phyloP scores from a whole-genome alignment of 2,888 invertebrate genomes.

The Pseudolycoriella hygida region DNA sequence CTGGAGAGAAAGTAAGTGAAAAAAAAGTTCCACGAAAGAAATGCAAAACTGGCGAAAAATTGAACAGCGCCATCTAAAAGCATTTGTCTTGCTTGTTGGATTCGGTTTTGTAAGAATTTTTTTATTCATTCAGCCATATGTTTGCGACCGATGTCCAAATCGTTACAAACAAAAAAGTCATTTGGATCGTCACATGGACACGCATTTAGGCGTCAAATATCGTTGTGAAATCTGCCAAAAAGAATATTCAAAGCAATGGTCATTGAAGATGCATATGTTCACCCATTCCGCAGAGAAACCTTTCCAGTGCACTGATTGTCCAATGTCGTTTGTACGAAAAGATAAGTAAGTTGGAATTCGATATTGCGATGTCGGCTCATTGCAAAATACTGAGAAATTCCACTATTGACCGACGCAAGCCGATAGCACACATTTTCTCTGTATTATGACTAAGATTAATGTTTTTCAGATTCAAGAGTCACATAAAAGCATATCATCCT shows the following conservation, averaged over 20 bases:
- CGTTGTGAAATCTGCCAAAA: constrained; percentile 10
- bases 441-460: no score
- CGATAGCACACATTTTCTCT: no score
- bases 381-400: no score
- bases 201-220: constrained; percentile 16
- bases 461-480: no score
- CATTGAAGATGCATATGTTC: constrained; percentile 13
- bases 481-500: no score
- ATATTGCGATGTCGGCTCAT: no score
- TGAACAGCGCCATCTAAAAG: no score
- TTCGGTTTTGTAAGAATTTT: neutral
- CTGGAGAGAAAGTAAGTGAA: constrained; percentile 9
- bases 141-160: constrained; percentile 18
- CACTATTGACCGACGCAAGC: no score
- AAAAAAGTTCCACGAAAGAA: neutral
- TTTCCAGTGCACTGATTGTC: constrained; percentile 11
- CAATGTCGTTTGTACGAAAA: constrained; percentile 10
- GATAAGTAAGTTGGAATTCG: constrained; percentile 10
- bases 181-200: constrained; percentile 20
- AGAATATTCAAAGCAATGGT: constrained; percentile 11
- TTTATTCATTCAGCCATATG: constrained; percentile 13
- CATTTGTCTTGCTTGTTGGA: neutral
- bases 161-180: constrained; percentile 21
- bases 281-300: constrained; percentile 11
- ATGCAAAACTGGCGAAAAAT: no score